These are phyloP conservation scores for Ariopsis seemanni DNA, from an alignment of 2,113 vertebrate genomes.

Conservation along the genomic window DNA sequence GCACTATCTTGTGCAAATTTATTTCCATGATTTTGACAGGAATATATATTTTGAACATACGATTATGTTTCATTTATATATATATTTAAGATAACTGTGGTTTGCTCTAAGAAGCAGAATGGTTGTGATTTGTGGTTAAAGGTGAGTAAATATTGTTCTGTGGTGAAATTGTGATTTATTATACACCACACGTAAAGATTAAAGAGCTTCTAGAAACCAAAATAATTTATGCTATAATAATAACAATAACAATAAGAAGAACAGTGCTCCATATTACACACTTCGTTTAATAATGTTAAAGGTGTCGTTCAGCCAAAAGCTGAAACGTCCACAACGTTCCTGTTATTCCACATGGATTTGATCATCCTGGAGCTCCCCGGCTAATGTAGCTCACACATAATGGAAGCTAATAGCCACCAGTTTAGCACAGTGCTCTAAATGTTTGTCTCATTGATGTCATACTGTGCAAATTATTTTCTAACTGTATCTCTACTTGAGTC, in stretches of 20 bases:
- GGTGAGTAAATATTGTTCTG: background rate
- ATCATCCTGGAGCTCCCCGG: background rate
- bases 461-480: background rate
- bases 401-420: background rate
- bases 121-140: background rate
- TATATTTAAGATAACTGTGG: background rate
- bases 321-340: background rate
- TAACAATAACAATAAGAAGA: background rate
- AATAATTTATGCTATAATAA: background rate
- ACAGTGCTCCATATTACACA: background rate
- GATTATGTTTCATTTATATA: background rate
- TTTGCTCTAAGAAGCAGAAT: background rate
- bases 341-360: background rate
- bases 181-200: background rate
- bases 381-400: background rate
- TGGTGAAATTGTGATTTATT: background rate
- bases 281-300: background rate
- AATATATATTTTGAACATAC: background rate
- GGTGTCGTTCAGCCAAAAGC: constrained; percentile 9
- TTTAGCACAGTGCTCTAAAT: background rate
- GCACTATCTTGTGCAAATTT: background rate
- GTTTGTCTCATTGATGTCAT: background rate
- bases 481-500: background rate
- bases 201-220: background rate
- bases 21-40: background rate